A percentile compares a stretch with the other conserved stretches of the same genome.
phyloP scores from a whole-genome alignment of 2,888 invertebrate genomes.

The Coleophora flavipennella region DNA sequence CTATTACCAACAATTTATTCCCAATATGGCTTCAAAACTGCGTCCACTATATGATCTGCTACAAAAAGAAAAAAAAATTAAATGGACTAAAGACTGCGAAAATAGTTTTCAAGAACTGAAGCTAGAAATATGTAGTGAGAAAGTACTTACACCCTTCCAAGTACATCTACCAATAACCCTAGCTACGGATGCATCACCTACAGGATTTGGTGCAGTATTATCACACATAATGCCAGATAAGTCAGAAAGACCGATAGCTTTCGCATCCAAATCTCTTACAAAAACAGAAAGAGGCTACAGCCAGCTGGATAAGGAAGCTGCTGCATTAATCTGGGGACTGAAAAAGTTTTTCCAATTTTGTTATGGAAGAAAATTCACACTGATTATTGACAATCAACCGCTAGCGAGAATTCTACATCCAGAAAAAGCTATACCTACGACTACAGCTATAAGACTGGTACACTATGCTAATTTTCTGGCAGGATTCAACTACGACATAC shows the following conservation, averaged over 20 bases:
- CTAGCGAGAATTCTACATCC: not conserved
- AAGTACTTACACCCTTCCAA: not conserved
- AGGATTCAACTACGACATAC: constrained; percentile 3
- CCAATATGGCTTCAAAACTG: not conserved
- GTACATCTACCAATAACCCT: constrained; percentile 1
- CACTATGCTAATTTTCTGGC: constrained; percentile 5
- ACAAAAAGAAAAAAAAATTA: not conserved
- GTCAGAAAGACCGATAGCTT: constrained; percentile 2
- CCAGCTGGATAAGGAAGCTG: constrained; percentile 1
- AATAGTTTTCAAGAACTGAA: not conserved
- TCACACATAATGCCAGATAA: constrained; percentile 6
- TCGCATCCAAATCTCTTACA: constrained; percentile 2
- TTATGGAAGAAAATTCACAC: constrained; percentile 1
- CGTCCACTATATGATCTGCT: constrained; percentile 1
- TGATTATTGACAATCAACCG: constrained; percentile 1
- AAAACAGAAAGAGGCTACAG: not conserved
- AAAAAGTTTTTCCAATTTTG: constrained; percentile 2
- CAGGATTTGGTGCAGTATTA: constrained; percentile 4
- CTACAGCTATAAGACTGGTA: constrained; percentile 1
- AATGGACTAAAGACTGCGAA: constrained; percentile 3
- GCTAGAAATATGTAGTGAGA: constrained; percentile 1
- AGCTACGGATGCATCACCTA: constrained; percentile 6
- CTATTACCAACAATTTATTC: not conserved
- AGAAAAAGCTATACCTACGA: not conserved
- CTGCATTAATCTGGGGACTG: not conserved